Evolutionary conservation across 37 sponge, comb jelly and placozoan genomes (phyloP).

Genomic region (Cladorhizidae sp.): DNA sequence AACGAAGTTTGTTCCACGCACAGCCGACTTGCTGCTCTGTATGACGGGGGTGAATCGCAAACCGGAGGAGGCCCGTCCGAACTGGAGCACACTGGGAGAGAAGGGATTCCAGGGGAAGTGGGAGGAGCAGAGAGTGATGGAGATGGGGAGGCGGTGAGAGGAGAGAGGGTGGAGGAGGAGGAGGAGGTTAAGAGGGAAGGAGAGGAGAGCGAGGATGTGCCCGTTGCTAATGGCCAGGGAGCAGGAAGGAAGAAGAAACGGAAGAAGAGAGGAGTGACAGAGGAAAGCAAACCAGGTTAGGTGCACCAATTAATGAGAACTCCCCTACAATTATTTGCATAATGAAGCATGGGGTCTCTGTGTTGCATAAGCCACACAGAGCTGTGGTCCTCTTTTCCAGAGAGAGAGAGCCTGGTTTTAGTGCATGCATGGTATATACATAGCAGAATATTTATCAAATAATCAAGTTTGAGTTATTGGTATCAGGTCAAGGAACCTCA

Average conservation of each 20-base stretch:
- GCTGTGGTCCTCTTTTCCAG: no score
- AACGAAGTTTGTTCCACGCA: conserved; percentile 79
- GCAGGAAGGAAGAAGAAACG: not conserved
- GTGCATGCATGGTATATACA: no score
- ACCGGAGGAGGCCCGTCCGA: not conserved
- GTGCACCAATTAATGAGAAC: no score
- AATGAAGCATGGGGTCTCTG: no score
- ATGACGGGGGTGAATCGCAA: not conserved
- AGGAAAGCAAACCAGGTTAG: not conserved
- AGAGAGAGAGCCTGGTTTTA: no score
- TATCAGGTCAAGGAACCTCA: no score
- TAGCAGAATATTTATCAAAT: no score
- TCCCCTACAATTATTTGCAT: no score
- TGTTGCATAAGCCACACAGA: no score
- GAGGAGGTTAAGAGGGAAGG: not conserved
- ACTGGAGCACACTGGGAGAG: not conserved
- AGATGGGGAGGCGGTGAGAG: not conserved
- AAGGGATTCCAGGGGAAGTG: not conserved
- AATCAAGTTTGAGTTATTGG: no score
- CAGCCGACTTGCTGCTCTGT: conserved; percentile 45
- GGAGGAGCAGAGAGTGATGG: not conserved
- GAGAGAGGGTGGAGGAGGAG: not conserved
- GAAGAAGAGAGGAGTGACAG: conserved; percentile 17
- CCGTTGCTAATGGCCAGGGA: not conserved
- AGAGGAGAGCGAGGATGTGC: not conserved